phyloP scores from a whole-genome alignment of 2,888 invertebrate species.

The Ormyrus rosae region DNA sequence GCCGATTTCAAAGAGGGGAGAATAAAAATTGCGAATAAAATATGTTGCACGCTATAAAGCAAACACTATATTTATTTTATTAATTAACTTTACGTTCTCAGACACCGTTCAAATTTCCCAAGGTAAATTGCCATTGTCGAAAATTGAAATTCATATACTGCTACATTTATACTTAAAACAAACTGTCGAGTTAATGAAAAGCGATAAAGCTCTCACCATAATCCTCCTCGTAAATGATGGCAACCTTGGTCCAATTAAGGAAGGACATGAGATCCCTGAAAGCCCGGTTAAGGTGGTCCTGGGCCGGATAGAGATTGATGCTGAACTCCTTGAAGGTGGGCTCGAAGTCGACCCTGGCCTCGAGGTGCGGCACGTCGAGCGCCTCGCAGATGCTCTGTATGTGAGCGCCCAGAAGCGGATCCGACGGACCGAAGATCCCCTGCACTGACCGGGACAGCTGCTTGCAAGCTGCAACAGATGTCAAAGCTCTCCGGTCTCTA shows the following conservation, averaged over 20 bases:
- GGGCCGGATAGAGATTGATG: slow-evolving; percentile 92
- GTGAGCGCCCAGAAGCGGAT: slow-evolving; percentile 88
- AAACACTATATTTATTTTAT: no score
- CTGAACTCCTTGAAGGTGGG: slow-evolving; percentile 84
- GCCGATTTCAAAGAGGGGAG: background rate
- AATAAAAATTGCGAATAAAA: background rate
- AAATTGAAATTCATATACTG: background rate
- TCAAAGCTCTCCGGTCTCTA: background rate
- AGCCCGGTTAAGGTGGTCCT: slow-evolving; percentile 87
- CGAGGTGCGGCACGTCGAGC: slow-evolving; percentile 92
- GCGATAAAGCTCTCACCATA: slow-evolving; percentile 80
- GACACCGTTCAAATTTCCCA: no score
- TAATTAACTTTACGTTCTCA: no score
- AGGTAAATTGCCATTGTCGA: no score
- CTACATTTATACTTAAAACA: background rate
- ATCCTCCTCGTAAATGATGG: slow-evolving; percentile 95
- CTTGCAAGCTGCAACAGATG: slow-evolving; percentile 83
- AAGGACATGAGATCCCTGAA: slow-evolving; percentile 91
- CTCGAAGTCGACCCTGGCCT: slow-evolving; percentile 84
- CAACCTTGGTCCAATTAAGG: slow-evolving; percentile 95
- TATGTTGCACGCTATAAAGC: no score
- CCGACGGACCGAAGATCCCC: slow-evolving; percentile 92
- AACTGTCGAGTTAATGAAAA: background rate
- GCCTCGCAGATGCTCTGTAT: slow-evolving; percentile 93
- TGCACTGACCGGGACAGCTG: slow-evolving; percentile 91